These are phyloP conservation scores for Erpetoichthys calabaricus DNA, from an alignment of 2,797 vertebrate species.

Conservation along the genomic window DNA sequence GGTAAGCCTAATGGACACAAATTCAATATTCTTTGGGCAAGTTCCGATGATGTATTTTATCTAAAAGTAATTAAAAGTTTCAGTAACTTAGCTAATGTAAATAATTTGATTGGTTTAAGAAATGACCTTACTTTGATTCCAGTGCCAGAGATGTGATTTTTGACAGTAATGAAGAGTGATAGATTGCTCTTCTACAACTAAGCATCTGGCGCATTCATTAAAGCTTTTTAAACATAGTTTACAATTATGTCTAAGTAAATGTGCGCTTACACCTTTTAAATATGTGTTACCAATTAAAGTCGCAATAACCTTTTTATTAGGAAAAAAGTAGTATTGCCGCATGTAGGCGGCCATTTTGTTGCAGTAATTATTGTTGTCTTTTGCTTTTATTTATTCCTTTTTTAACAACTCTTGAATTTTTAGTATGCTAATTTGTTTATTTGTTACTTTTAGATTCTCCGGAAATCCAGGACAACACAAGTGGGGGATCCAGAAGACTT, in stretches of 20 bases:
- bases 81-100: slow-evolving; percentile 61
- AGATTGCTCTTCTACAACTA: slow-evolving; percentile 80
- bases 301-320: too few species aligned
- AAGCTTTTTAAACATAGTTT: slow-evolving; percentile 38
- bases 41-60: not conserved
- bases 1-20: slow-evolving; percentile 58
- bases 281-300: too few species aligned
- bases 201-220: slow-evolving; percentile 91
- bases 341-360: slow-evolving; percentile 80
- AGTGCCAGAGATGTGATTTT: slow-evolving; percentile 75
- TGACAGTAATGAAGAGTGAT: slow-evolving; percentile 98
- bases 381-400: slow-evolving; percentile 28
- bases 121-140: slow-evolving; percentile 68
- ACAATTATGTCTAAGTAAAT: too few species aligned
- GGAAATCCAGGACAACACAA: slow-evolving; percentile 70
- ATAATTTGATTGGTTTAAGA: slow-evolving; percentile 76
- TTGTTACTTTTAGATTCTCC: slow-evolving; percentile 58
- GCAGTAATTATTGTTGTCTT: slow-evolving; percentile 44
- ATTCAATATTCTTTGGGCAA: slow-evolving; percentile 23
- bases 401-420: slow-evolving; percentile 28
- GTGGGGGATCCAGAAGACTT: slow-evolving; percentile 70
- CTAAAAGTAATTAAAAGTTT: slow-evolving; percentile 33
- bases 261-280: too few species aligned
- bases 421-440: slow-evolving; percentile 34
- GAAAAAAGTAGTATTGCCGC: slow-evolving; percentile 19